Evolutionary conservation across 2,113 vertebrate species (phyloP).

Genomic region (Nibea coibor): DNA sequence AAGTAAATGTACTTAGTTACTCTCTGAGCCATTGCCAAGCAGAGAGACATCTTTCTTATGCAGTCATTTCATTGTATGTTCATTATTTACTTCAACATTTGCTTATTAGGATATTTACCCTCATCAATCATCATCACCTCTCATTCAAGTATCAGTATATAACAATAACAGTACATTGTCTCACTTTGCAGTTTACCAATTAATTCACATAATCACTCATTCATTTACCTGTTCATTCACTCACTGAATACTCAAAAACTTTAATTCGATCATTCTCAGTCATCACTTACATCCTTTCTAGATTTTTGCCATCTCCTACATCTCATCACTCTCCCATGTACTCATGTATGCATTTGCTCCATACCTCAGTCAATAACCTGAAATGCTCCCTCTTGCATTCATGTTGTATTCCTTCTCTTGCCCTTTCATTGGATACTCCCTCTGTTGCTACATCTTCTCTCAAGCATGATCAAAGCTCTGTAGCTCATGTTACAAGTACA

Average conservation of each 20-base stretch:
- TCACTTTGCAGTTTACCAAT: too few species aligned
- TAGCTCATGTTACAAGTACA: conserved; percentile 19
- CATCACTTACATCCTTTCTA: too few species aligned
- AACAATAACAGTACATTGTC: neutral
- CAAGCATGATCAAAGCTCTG: neutral
- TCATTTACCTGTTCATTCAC: neutral
- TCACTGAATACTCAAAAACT: neutral
- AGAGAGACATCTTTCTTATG: neutral
- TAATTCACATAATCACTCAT: neutral
- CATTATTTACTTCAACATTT: neutral
- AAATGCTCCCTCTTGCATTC: neutral
- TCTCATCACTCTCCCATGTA: neutral
- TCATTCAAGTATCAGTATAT: too few species aligned
- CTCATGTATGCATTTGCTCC: neutral
- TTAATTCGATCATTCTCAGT: too few species aligned
- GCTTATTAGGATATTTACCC: neutral
- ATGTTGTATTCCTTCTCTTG: neutral
- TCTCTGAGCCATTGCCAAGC: neutral
- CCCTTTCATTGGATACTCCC: neutral
- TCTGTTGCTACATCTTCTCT: neutral
- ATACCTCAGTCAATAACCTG: neutral
- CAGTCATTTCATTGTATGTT: neutral
- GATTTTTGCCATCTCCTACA: too few species aligned
- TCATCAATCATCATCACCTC: neutral
- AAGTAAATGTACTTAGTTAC: too few species aligned